Base-by-base conservation (phyloP, 37 sponge, comb jelly and placozoan genomes). In the Spongilla lacustris region DNA sequence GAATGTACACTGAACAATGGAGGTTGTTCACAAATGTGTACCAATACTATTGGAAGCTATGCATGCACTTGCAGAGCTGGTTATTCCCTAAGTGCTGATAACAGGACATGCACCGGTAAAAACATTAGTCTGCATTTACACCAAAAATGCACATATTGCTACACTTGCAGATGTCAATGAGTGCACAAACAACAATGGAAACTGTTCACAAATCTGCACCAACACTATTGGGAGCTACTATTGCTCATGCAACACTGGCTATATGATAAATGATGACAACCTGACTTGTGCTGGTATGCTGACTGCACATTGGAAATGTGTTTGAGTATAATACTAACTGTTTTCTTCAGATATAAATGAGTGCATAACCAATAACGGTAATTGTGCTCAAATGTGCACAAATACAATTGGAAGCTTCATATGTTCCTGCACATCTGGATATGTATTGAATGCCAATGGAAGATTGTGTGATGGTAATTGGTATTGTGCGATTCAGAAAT, bases 141-240 rank as follows among this genome's bases (percentile, higher is more conserved):
- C 6, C 41, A 41, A 41, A 9, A 9, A 41, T 41, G n/a, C n/a
- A n/a, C n/a, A n/a, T 41, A 41, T 41, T 41, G 6, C 6, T 41
- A 41, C 6, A 14, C 11, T 30, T 26, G 36, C 73, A 83, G 83
- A 83, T 83, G 37, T 71, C 8, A 37, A 69, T 83, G 73, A 69
- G 41, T 83, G 83, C 69, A 17, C n/a, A 10, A 71, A 13, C 34
- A 69, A 83, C 10, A 83, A 83, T 83, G 73, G 83, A 71, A 73
- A 73, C 32, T 83, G 83, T 83, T 34, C 33, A 41, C 73, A 83
- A 41, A 35, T 35, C 5, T 83, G 83, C 37, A 69, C 48, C 33
- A 71, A 71, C 74, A 83, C 36, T 8, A 2, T 23, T 22, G 73
- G 73, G 2, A 70, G 72, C 6, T 83, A 36, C 2, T 1, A 17